Evolutionary conservation across 2,888 invertebrate species (phyloP), one percentile per base, ranked within the genome.

Genomic region (Petrolisthes cinctipes): DNA sequence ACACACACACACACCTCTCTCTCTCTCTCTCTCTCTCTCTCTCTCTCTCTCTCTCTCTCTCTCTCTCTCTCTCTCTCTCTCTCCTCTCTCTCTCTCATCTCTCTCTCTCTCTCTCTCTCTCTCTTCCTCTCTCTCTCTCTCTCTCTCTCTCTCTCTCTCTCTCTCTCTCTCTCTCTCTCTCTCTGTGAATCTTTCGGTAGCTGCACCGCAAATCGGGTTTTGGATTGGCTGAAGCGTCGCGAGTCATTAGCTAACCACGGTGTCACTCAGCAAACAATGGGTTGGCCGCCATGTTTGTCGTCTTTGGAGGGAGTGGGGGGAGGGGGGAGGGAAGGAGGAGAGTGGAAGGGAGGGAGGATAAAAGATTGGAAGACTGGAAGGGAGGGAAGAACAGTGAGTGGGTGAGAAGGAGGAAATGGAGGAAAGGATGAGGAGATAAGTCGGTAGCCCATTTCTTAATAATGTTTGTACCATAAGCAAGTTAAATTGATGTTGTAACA

Each of bases 161-260:
- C 54, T n/a, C 54, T 14, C 76, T 76, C 17, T 17, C n/a, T 54
- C 54, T 78, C 78, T 20, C 56, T 54, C 23, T 80, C 80, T 80
- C 20, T 57, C 20, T 51, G n/a, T 20, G 14, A 20, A 54, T 80
- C 14, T 37, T 71, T 71, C 71, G 71, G 71, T 71, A 71, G 71
- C 17, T 71, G 71, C 17, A n/a, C 17, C n/a, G 71, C 20, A 71
- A 71, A 71, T 71, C n/a, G n/a, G 71, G 71, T 71, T 20, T 76
- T 9, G 7, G 11, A 76, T 53, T 51, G 53, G 66, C 37, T 37
- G 73, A 54, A 23, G 71, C 73, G 53, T 83, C 54, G 53, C 71
- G 73, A 83, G 82, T 83, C 82, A 83, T 83, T 73, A 83, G 71
- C 82, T 71, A 83, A 83, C 82, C 82, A 83, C 82, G 73, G 73